Conservation (phyloP, 2,113 vertebrate species). For the Columba livia region DNA sequence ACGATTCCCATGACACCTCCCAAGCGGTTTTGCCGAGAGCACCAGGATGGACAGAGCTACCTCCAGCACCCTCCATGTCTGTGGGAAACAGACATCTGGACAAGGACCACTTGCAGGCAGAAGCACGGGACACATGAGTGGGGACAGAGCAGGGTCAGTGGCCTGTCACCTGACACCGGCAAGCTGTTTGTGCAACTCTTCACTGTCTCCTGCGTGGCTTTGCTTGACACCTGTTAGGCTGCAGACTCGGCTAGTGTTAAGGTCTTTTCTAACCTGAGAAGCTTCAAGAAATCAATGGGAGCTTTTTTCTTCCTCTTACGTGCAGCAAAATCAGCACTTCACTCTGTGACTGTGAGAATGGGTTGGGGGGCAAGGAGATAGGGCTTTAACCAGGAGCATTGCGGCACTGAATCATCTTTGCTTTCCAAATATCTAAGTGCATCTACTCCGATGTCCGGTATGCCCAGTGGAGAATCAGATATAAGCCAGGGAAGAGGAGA, state of each 20-base stretch:
- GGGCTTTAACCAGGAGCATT: background rate
- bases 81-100: background rate
- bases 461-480: background rate
- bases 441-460: background rate
- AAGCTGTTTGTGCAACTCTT: background rate
- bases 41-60: background rate
- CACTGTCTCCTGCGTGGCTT: background rate
- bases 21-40: background rate
- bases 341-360: background rate
- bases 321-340: background rate
- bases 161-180: background rate
- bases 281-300: background rate
- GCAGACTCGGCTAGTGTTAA: background rate
- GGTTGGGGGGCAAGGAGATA: background rate
- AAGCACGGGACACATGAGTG: rapidly evolving
- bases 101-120: background rate
- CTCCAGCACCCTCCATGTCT: background rate
- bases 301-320: background rate
- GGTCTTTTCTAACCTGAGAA: background rate
- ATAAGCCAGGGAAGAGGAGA: background rate
- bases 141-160: no score
- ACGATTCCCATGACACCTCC: background rate
- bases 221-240: background rate
- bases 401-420: background rate
- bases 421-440: background rate